Percentiles rank a stretch among this genome's conserved stretches.
Conservation (phyloP, 2,113 vertebrate genomes). For the Tetrao urogallus region DNA sequence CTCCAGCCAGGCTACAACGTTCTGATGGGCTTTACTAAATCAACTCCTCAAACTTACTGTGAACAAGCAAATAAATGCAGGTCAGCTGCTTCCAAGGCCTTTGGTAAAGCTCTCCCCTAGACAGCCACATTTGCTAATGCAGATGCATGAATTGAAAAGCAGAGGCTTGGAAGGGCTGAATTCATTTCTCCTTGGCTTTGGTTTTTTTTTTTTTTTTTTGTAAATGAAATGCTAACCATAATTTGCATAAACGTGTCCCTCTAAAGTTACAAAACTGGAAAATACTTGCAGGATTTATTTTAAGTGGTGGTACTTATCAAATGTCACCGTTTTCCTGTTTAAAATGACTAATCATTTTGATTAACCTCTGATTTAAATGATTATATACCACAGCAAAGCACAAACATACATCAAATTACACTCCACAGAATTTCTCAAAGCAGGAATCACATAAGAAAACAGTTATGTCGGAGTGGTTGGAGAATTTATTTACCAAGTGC, state of each 20-base stretch:
- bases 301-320: constrained; percentile 54
- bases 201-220: neutral
- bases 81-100: constrained; percentile 62
- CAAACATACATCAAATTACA: constrained; percentile 52
- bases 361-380: constrained; percentile 68
- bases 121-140: constrained; percentile 15
- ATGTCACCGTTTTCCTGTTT: constrained; percentile 55
- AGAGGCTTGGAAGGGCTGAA: constrained; percentile 10
- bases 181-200: constrained; percentile 14
- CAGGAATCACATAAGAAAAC: constrained; percentile 32
- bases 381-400: constrained; percentile 59
- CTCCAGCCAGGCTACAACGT: constrained; percentile 23
- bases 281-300: constrained; percentile 58
- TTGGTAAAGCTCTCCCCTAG: neutral
- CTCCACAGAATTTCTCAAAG: constrained; percentile 36
- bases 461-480: constrained; percentile 25
- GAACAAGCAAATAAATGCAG: neutral
- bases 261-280: constrained; percentile 41
- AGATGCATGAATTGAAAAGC: constrained; percentile 23
- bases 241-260: constrained; percentile 27
- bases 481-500: constrained; percentile 20
- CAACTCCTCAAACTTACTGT: constrained; percentile 50
- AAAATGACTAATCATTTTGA: constrained; percentile 64
- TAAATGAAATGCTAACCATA: constrained; percentile 47
- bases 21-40: constrained; percentile 26